These are phyloP conservation scores for Neotoma lepida DNA, from an alignment of 2,113 vertebrate genomes.

Conservation along the genomic window DNA sequence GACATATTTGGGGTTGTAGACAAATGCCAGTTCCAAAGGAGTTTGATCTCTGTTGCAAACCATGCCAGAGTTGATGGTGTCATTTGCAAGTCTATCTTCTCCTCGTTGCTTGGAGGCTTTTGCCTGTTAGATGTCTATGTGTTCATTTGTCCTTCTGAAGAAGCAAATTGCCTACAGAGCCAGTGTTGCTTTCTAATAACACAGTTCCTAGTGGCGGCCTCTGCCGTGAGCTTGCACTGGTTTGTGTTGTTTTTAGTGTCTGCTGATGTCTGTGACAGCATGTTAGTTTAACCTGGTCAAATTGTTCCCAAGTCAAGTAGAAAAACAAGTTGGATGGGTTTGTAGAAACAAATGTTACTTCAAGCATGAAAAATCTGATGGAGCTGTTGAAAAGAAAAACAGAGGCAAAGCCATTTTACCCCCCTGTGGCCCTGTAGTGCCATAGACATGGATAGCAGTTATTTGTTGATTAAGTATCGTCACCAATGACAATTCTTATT, in stretches of 20 bases:
- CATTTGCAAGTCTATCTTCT: slow-evolving; percentile 44
- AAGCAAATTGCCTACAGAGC: slow-evolving; percentile 18
- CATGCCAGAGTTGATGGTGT: background rate
- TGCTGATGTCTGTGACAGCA: slow-evolving; percentile 54
- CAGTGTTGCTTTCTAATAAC: slow-evolving; percentile 57
- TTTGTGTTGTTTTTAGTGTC: slow-evolving; percentile 26
- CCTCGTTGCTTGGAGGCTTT: background rate
- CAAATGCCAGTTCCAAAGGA: slow-evolving; percentile 32
- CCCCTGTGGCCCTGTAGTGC: slow-evolving; percentile 1
- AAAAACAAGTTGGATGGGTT: slow-evolving; percentile 63
- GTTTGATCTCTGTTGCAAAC: slow-evolving; percentile 32
- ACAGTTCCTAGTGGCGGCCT: background rate
- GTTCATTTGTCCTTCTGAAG: slow-evolving; percentile 26
- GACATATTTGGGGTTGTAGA: slow-evolving; percentile 39
- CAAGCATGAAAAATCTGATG: slow-evolving; percentile 55
- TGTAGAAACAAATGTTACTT: slow-evolving; percentile 64
- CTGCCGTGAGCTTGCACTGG: background rate
- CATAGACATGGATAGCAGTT: background rate
- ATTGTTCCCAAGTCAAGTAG: slow-evolving; percentile 52
- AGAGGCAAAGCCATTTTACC: slow-evolving; percentile 43
- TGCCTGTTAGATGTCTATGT: background rate
- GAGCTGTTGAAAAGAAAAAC: slow-evolving; percentile 55
- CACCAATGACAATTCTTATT: background rate
- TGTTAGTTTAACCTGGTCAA: slow-evolving; percentile 74
- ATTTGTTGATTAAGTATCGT: slow-evolving; percentile 33